These are phyloP conservation scores for Drosophila tani DNA, from an alignment of 1,140 invertebrate genomes.

Conservation along the genomic window DNA sequence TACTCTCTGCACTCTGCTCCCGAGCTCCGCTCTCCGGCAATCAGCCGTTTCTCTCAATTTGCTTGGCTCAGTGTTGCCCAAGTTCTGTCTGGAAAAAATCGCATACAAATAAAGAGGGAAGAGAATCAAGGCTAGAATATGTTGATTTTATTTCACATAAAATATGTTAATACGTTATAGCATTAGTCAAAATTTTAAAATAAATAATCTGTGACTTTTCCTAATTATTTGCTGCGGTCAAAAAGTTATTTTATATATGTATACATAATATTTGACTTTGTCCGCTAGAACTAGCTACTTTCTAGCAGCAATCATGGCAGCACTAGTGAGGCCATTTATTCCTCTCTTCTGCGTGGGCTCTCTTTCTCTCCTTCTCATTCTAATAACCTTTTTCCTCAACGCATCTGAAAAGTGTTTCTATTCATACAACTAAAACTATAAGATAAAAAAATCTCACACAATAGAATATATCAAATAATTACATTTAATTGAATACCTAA, in stretches of 20 bases:
- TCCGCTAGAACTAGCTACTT: background rate
- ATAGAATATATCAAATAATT: background rate
- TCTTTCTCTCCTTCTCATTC: background rate
- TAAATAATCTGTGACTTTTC: too few species aligned
- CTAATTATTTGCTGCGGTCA: too few species aligned
- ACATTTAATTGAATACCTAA: too few species aligned
- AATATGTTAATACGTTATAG: too few species aligned
- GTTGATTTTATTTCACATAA: too few species aligned
- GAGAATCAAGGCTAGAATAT: too few species aligned
- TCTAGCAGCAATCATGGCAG: background rate
- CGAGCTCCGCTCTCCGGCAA: slow-evolving; percentile 5
- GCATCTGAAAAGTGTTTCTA: background rate
- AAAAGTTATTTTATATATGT: too few species aligned
- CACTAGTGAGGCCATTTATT: background rate
- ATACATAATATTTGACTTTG: background rate
- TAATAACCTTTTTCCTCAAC: background rate
- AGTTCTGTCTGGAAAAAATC: background rate
- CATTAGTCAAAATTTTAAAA: too few species aligned
- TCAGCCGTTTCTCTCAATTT: slow-evolving; percentile 11
- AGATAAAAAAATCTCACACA: too few species aligned
- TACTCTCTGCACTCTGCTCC: slow-evolving; percentile 15
- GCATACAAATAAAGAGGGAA: too few species aligned
- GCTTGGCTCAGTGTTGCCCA: background rate
- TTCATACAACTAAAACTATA: background rate
- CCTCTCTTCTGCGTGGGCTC: slow-evolving; percentile 5